Conservation (phyloP, 2,797 vertebrate species). For the Emys orbicularis region DNA sequence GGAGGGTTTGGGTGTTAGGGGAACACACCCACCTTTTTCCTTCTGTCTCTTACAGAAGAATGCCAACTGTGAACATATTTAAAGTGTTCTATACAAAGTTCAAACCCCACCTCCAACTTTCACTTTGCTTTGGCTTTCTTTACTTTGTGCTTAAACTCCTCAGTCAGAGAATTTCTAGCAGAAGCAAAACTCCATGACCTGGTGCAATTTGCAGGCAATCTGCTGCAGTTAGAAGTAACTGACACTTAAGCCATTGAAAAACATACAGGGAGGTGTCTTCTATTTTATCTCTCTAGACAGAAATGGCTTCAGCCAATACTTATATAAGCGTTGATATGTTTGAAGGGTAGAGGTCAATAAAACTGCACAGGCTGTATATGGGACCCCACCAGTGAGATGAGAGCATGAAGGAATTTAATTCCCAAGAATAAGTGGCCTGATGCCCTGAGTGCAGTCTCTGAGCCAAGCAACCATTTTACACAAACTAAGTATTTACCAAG, state of each 20-base stretch:
- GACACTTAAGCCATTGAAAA: not conserved
- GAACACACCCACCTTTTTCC: not conserved
- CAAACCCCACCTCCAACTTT: not conserved
- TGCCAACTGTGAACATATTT: not conserved
- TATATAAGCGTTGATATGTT: not conserved
- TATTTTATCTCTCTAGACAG: not conserved
- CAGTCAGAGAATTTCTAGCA: not conserved
- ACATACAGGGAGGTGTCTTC: fast-evolving
- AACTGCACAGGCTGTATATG: not conserved
- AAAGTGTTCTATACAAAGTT: not conserved
- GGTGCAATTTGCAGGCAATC: not conserved
- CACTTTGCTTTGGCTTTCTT: not conserved
- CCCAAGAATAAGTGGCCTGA: not conserved
- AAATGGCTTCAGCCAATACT: not conserved
- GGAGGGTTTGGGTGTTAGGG: not conserved
- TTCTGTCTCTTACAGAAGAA: not conserved
- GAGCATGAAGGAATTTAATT: not conserved
- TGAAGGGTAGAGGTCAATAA: not conserved
- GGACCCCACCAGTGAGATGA: not conserved
- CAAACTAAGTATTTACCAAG: slow-evolving; percentile 7
- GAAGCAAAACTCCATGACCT: not conserved
- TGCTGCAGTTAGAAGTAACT: not conserved
- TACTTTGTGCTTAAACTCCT: not conserved
- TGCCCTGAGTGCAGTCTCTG: not conserved
- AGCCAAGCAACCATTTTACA: not conserved